phyloP scores from a whole-genome alignment of 2,888 invertebrate genomes.

The Loripinus fragilis region DNA sequence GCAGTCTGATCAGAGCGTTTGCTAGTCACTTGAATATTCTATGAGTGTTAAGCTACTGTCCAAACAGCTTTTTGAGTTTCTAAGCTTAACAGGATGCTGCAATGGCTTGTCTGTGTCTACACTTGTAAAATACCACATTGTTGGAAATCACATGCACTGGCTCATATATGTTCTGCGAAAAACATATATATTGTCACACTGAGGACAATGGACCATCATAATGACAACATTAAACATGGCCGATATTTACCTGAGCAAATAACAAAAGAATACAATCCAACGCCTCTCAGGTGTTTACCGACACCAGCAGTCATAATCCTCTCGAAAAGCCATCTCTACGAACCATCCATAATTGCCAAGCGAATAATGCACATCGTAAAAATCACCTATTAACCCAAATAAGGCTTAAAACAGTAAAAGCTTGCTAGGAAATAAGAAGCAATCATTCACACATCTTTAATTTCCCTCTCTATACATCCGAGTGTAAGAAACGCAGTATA shows the following conservation, averaged over 20 bases:
- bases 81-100: too few species aligned
- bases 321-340: not conserved
- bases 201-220: conserved; percentile 20
- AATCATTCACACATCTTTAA: conserved; percentile 23
- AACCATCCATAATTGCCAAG: conserved; percentile 8
- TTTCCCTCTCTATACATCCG: conserved; percentile 21
- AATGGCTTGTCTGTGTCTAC: too few species aligned
- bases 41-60: too few species aligned
- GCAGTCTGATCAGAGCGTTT: too few species aligned
- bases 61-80: too few species aligned
- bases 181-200: not conserved
- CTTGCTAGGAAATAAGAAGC: conserved; percentile 4
- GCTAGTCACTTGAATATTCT: too few species aligned
- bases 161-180: too few species aligned
- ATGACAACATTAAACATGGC: conserved; percentile 26
- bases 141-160: too few species aligned
- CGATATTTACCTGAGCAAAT: conserved; percentile 33
- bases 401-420: not conserved
- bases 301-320: not conserved
- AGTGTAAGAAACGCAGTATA: conserved; percentile 51
- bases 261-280: conserved; percentile 32
- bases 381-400: conserved; percentile 9
- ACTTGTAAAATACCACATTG: too few species aligned
- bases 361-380: conserved; percentile 8
- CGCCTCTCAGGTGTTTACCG: not conserved